These are phyloP conservation scores for Ammodytes dubius DNA, from an alignment of 2,113 vertebrate genomes.

Conservation along the genomic window DNA sequence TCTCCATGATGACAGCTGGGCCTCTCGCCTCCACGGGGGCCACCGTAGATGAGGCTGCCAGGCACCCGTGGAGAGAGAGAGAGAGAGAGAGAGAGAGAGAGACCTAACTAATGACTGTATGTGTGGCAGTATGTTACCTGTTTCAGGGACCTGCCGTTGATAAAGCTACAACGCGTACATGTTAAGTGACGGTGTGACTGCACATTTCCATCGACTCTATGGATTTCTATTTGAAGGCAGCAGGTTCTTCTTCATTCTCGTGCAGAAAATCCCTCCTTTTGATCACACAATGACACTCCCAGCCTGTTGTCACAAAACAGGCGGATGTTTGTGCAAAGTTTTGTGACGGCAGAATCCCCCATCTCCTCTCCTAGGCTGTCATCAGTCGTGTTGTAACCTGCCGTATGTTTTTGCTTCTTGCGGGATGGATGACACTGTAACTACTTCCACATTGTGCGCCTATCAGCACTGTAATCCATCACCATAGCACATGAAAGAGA, in stretches of 20 bases:
- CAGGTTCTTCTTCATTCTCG: background rate
- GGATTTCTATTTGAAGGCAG: background rate
- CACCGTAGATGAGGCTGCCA: constrained; percentile 14
- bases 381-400: constrained; percentile 58
- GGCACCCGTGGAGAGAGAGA: background rate
- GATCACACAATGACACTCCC: constrained; percentile 5
- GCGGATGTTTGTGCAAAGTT: constrained; percentile 6
- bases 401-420: constrained; percentile 25
- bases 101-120: background rate
- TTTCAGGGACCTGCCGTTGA: background rate
- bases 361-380: constrained; percentile 17
- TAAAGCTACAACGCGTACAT: background rate
- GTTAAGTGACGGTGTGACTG: background rate
- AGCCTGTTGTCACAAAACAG: background rate
- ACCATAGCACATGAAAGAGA: constrained; percentile 54
- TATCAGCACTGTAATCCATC: constrained; percentile 59
- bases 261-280: constrained; percentile 10
- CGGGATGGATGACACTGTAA: constrained; percentile 40
- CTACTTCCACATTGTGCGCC: constrained; percentile 34
- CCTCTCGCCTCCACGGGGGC: constrained; percentile 34
- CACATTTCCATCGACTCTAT: background rate
- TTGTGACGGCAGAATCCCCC: background rate
- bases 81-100: background rate
- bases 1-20: constrained; percentile 58
- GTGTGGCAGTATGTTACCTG: background rate